A percentile compares a stretch with the other conserved stretches of the same genome.
Conservation (phyloP, 1,140 invertebrate genomes). For the Bombyx mandarina region DNA sequence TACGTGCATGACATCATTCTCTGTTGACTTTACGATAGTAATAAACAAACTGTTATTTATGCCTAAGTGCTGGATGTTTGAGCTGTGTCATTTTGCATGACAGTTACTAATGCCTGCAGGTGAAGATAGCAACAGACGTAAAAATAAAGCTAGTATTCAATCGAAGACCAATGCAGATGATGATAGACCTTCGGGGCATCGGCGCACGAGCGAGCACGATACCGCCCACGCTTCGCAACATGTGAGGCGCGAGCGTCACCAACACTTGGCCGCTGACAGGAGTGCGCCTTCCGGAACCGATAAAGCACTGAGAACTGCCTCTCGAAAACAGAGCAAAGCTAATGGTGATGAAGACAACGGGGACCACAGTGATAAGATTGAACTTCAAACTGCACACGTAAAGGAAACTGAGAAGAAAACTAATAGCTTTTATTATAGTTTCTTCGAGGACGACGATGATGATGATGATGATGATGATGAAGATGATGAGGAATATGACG, state of each 20-base stretch:
- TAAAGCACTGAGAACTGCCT: too few species aligned
- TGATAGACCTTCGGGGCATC: constrained; percentile 40
- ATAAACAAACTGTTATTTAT: constrained; percentile 28
- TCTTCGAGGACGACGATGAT: constrained; percentile 33
- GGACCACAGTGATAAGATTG: too few species aligned
- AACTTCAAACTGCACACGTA: too few species aligned
- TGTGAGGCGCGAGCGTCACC: too few species aligned
- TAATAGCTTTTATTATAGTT: too few species aligned
- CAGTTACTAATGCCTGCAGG: constrained; percentile 73
- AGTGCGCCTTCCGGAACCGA: too few species aligned
- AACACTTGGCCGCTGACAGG: too few species aligned
- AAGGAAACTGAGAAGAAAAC: too few species aligned
- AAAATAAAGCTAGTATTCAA: constrained; percentile 58
- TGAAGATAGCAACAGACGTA: constrained; percentile 67
- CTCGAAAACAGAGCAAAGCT: too few species aligned
- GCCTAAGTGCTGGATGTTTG: constrained; percentile 66
- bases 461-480: constrained; percentile 62
- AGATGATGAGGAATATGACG: constrained; percentile 56
- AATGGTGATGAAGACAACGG: too few species aligned
- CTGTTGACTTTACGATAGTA: constrained; percentile 20
- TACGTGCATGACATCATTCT: constrained; percentile 68
- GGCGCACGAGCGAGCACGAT: constrained; percentile 1
- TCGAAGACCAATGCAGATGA: constrained; percentile 65
- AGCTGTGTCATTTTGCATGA: constrained; percentile 72
- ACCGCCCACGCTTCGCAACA: too few species aligned